Conservation (phyloP, 2,113 vertebrate genomes). For the Diglossa brunneiventris region DNA sequence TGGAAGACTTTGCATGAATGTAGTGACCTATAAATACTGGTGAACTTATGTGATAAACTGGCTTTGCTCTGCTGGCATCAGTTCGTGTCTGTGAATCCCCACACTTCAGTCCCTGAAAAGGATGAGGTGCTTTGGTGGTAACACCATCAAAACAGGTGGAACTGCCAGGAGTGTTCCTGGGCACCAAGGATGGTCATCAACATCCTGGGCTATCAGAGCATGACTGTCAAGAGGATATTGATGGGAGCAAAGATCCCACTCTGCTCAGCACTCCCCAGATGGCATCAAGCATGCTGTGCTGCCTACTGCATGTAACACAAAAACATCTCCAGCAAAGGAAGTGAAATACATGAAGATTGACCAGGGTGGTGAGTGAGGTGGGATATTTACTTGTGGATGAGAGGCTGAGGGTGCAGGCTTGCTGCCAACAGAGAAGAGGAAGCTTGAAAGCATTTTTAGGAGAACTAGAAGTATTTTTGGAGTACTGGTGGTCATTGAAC, state of each 20-base stretch:
- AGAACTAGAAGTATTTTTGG: not conserved
- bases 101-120: not conserved
- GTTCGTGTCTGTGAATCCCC: not conserved
- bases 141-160: not conserved
- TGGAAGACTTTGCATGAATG: not conserved
- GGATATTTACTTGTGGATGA: not conserved
- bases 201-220: not conserved
- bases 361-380: not conserved
- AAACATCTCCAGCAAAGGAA: not conserved
- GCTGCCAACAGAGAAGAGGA: not conserved
- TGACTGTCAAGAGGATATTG: fast-evolving
- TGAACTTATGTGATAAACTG: not conserved
- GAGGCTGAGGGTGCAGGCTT: not conserved
- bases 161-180: too few relatives aligned
- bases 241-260: not conserved
- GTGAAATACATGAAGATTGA: not conserved
- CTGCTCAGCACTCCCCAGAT: not conserved
- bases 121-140: not conserved
- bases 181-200: not conserved
- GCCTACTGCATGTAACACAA: not conserved
- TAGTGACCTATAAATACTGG: not conserved
- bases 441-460: not conserved
- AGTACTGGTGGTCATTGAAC: not conserved
- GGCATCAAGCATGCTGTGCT: not conserved
- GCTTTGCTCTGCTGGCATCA: not conserved